phyloP scores from a whole-genome alignment of 2,888 invertebrate species.

The Siphonodentalium dalli region DNA sequence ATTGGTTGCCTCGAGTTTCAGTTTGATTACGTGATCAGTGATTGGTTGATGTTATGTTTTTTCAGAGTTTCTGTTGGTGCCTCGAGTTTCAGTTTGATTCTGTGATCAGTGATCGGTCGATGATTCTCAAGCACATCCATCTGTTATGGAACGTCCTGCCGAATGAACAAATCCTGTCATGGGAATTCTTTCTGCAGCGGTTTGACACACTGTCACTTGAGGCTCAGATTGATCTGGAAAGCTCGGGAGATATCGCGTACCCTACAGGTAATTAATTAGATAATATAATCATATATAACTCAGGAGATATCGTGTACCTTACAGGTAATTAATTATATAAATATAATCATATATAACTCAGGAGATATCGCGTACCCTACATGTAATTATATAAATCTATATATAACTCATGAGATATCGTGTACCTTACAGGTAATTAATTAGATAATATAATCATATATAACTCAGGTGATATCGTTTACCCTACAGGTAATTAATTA shows the following conservation, averaged over 20 bases:
- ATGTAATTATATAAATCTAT: no score
- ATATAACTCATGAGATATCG: no score
- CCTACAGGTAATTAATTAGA: slow-evolving; percentile 73
- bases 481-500: no score
- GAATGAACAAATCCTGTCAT: slow-evolving; percentile 87
- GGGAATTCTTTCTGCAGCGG: slow-evolving; percentile 97
- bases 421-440: no score
- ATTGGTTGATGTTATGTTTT: slow-evolving; percentile 72
- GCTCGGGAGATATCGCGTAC: slow-evolving; percentile 79
- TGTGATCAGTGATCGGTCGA: slow-evolving; percentile 93
- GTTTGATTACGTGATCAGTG: slow-evolving; percentile 95
- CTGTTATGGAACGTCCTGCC: slow-evolving; percentile 92
- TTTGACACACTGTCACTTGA: slow-evolving; percentile 96
- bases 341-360: no score
- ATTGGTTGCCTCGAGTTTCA: slow-evolving; percentile 98
- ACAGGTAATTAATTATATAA: no score
- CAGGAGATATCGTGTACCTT: no score
- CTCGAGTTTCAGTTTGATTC: slow-evolving; percentile 98
- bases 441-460: no score
- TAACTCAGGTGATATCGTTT: no score
- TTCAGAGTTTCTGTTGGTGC: slow-evolving; percentile 81
- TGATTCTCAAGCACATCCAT: slow-evolving; percentile 93
- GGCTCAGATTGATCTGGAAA: slow-evolving; percentile 83
- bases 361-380: no score
- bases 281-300: no score